These are phyloP conservation scores for Stichodactyla helianthus DNA, from an alignment of 64 coral and sea anemone genomes.

Conservation along the genomic window DNA sequence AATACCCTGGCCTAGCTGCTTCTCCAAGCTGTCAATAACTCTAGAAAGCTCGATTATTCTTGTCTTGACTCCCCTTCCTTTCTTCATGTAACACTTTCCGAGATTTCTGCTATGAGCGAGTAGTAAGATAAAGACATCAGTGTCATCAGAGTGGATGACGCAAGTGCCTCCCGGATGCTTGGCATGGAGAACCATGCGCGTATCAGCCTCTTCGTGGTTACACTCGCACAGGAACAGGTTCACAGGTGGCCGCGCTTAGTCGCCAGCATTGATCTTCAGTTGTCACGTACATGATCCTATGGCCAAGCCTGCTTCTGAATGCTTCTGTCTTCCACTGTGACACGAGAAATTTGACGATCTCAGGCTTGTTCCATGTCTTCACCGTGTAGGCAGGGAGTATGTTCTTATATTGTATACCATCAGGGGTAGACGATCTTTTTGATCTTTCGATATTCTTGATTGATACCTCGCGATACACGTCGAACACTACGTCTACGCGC, in stretches of 20 bases:
- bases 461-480: too few species aligned
- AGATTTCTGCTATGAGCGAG: constrained; percentile 44
- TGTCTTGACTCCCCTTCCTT: constrained; percentile 45
- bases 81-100: constrained; percentile 46
- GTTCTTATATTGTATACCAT: constrained; percentile 48
- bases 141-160: constrained; percentile 70
- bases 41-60: constrained; percentile 53
- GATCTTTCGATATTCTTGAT: too few species aligned
- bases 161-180: constrained; percentile 42
- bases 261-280: too few species aligned
- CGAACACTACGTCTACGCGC: too few species aligned
- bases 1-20: constrained; percentile 5
- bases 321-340: constrained; percentile 46
- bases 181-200: constrained; percentile 62
- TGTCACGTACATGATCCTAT: too few species aligned
- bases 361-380: constrained; percentile 71
- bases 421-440: constrained; percentile 22
- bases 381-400: constrained; percentile 38
- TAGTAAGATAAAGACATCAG: constrained; percentile 54
- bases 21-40: constrained; percentile 2
- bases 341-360: constrained; percentile 56
- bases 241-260: too few species aligned
- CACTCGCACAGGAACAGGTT: too few species aligned
- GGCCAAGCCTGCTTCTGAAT: constrained; percentile 49
- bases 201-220: constrained; percentile 73